These are phyloP conservation scores for Achatina immaculata DNA, from an alignment of 1,140 invertebrate species.

Conservation along the genomic window DNA sequence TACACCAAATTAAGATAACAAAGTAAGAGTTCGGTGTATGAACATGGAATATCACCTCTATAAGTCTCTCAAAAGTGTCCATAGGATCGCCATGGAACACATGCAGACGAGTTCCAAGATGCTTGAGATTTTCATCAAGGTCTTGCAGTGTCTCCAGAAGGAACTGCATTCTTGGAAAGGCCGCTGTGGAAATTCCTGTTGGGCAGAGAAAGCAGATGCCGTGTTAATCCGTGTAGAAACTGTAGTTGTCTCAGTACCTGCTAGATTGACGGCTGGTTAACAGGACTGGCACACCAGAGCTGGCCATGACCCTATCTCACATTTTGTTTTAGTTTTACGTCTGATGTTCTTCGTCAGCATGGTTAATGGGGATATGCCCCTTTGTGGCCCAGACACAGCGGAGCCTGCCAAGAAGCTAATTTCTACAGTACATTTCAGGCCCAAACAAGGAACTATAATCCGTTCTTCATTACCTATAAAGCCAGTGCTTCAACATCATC, in stretches of 20 bases:
- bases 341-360: no score
- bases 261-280: constrained; percentile 81
- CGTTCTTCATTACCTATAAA: no score
- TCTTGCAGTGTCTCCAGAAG: constrained; percentile 62
- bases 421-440: no score
- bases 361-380: no score
- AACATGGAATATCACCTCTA: constrained; percentile 57
- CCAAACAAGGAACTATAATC: no score
- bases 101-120: constrained; percentile 62
- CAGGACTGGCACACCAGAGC: constrained; percentile 35
- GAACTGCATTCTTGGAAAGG: constrained; percentile 79
- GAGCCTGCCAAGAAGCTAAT: no score
- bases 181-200: constrained; percentile 75
- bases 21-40: no score
- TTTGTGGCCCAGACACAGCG: no score
- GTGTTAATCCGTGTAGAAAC: background rate
- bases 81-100: constrained; percentile 74
- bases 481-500: no score
- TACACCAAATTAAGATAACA: no score
- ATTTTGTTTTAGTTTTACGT: no score
- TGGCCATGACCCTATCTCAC: background rate
- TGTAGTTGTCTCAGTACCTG: constrained; percentile 78
- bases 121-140: constrained; percentile 56
- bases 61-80: constrained; percentile 73
- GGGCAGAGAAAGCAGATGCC: background rate